Percentiles rank a stretch among this genome's conserved stretches.
phyloP scores from a whole-genome alignment of 1,140 invertebrate genomes.

The Drosophila aff. region DNA sequence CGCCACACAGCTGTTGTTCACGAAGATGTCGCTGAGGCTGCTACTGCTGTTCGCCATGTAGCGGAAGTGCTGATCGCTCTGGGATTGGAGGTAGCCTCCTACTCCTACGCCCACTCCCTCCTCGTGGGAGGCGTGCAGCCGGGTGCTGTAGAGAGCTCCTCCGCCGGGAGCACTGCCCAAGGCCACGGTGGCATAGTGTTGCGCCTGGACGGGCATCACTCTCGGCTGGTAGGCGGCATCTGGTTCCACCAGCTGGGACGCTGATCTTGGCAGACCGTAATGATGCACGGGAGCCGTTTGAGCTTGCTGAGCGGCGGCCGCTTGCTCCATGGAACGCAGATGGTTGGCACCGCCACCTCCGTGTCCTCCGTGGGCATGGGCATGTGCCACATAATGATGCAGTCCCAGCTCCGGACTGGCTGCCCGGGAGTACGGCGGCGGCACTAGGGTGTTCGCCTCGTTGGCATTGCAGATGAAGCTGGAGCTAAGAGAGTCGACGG shows the following conservation, averaged over 20 bases:
- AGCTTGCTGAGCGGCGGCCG: slow-evolving; percentile 47
- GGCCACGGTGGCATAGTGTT: slow-evolving; percentile 65
- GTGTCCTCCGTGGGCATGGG: slow-evolving; percentile 31
- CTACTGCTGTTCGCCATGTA: slow-evolving; percentile 79
- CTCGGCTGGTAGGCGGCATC: slow-evolving; percentile 35
- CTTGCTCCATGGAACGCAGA: slow-evolving; percentile 28
- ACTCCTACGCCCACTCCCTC: slow-evolving; percentile 26
- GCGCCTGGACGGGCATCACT: slow-evolving; percentile 25
- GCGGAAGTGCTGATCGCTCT: slow-evolving; percentile 82
- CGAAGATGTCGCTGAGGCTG: slow-evolving; percentile 83
- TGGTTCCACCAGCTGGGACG: slow-evolving; percentile 75
- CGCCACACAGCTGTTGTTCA: slow-evolving; percentile 71
- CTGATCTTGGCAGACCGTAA: slow-evolving; percentile 71
- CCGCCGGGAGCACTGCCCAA: slow-evolving; percentile 45
- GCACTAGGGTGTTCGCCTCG: slow-evolving; percentile 92
- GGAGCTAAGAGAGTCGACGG: slow-evolving; percentile 92
- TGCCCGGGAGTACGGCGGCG: slow-evolving; percentile 92
- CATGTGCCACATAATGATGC: slow-evolving; percentile 83
- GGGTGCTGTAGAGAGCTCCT: slow-evolving; percentile 55
- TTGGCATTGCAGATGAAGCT: slow-evolving; percentile 93
- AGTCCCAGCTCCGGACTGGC: slow-evolving; percentile 88
- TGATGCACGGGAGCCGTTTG: slow-evolving; percentile 20
- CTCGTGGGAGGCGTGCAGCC: slow-evolving; percentile 61
- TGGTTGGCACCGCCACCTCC: neutral
- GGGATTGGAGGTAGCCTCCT: slow-evolving; percentile 68